A percentile compares a stretch with the other conserved stretches of the same genome.
phyloP scores from a whole-genome alignment of 1,140 invertebrate species.

The Drosophila bifasciata region DNA sequence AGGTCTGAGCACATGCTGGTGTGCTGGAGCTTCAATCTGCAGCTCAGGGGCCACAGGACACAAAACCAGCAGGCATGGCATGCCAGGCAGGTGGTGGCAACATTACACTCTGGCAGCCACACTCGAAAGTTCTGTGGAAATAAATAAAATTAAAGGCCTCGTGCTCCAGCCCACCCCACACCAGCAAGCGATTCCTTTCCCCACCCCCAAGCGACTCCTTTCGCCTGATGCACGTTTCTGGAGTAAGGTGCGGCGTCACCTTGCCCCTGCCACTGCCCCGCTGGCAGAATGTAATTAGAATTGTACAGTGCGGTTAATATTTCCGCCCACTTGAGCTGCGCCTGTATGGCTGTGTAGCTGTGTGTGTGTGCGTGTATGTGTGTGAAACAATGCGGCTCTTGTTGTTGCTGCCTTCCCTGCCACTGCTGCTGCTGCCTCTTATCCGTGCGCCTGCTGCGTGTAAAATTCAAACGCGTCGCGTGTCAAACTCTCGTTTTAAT shows the following conservation, averaged over 20 bases:
- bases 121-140: constrained; percentile 70
- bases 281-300: constrained; percentile 81
- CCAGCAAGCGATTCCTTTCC: constrained; percentile 16
- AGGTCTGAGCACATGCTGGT: constrained; percentile 12
- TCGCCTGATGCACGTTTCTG: constrained; percentile 11
- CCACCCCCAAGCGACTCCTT: constrained; percentile 14
- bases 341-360: constrained; percentile 21
- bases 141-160: constrained; percentile 79
- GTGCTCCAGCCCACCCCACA: background rate
- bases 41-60: constrained; percentile 8
- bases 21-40: constrained; percentile 5
- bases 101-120: constrained; percentile 18
- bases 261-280: too few relatives aligned
- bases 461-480: constrained; percentile 82
- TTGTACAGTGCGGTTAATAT: constrained; percentile 82
- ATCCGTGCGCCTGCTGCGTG: constrained; percentile 63
- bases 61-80: constrained; percentile 36
- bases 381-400: constrained; percentile 53
- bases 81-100: constrained; percentile 36
- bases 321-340: constrained; percentile 68
- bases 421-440: constrained; percentile 17
- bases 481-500: constrained; percentile 80
- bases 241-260: background rate
- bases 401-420: constrained; percentile 28
- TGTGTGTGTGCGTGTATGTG: constrained; percentile 16